A percentile compares a stretch with the other conserved stretches of the same genome.
Evolutionary conservation across 2,888 invertebrate species (phyloP).

Genomic region (Muschampia plurimacula): DNA sequence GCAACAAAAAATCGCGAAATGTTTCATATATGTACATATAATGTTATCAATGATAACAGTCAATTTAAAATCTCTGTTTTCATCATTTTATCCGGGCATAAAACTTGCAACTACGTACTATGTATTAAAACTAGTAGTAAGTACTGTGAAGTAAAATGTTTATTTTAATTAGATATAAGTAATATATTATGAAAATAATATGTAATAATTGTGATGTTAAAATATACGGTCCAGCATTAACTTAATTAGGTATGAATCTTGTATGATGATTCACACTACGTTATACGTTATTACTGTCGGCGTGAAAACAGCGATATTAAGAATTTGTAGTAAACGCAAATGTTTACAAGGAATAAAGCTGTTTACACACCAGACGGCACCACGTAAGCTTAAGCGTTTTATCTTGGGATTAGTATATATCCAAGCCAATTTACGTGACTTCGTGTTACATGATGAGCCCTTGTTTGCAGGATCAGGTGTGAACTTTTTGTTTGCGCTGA

Average conservation of each 20-base stretch:
- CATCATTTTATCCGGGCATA: too few relatives aligned
- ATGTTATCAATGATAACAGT: too few relatives aligned
- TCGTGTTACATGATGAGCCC: conserved; percentile 70
- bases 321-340: conserved; percentile 62
- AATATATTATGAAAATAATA: too few relatives aligned
- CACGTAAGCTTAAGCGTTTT: conserved; percentile 74
- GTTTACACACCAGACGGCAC: conserved; percentile 73
- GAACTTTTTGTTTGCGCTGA: conserved; percentile 51
- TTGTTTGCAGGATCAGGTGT: conserved; percentile 71
- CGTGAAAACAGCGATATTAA: conserved; percentile 29
- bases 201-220: too few relatives aligned
- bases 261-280: background rate
- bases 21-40: background rate
- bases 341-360: conserved; percentile 74
- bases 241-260: background rate
- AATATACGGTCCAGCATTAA: background rate
- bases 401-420: conserved; percentile 79
- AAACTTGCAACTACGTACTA: too few relatives aligned
- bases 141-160: too few relatives aligned
- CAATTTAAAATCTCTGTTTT: too few relatives aligned
- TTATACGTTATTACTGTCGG: conserved; percentile 8
- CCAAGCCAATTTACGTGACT: conserved; percentile 80
- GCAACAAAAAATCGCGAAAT: background rate
- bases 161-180: too few relatives aligned
- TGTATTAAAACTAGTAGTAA: too few relatives aligned